phyloP scores from a whole-genome alignment of 2,888 invertebrate genomes.

The Hydriomena furcata region DNA sequence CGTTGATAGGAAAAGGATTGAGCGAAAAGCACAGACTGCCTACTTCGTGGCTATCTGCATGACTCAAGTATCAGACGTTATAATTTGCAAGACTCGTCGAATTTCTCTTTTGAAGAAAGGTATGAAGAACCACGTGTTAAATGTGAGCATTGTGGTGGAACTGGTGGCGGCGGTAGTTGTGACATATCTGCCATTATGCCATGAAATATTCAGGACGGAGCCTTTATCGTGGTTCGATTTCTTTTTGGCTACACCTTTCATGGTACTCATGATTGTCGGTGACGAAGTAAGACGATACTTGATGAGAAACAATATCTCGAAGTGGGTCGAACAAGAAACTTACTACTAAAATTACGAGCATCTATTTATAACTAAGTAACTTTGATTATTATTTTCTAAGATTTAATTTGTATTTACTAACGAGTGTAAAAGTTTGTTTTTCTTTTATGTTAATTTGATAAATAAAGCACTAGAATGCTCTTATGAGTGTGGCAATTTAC shows the following conservation, averaged over 20 bases:
- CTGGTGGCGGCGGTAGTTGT: conserved; percentile 86
- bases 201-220: conserved; percentile 87
- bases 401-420: conserved; percentile 1
- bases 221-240: conserved; percentile 87
- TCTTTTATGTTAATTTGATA: not conserved
- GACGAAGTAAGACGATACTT: conserved; percentile 89
- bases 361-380: not conserved
- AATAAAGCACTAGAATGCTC: not conserved
- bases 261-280: conserved; percentile 87
- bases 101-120: conserved; percentile 89
- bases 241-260: conserved; percentile 89
- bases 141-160: conserved; percentile 85
- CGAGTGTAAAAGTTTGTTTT: not conserved
- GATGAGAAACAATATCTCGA: conserved; percentile 86
- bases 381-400: not conserved
- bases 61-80: conserved; percentile 90
- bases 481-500: not conserved
- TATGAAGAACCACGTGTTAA: conserved; percentile 88
- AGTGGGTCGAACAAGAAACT: conserved; percentile 89
- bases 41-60: conserved; percentile 91
- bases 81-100: conserved; percentile 90
- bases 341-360: conserved; percentile 82
- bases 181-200: conserved; percentile 87
- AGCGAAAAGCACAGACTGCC: conserved; percentile 90
- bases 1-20: conserved; percentile 86